A percentile compares a stretch with the other conserved stretches of the same genome.
phyloP scores from a whole-genome alignment of 2,113 vertebrate genomes.

The Seriola aureovittata region DNA sequence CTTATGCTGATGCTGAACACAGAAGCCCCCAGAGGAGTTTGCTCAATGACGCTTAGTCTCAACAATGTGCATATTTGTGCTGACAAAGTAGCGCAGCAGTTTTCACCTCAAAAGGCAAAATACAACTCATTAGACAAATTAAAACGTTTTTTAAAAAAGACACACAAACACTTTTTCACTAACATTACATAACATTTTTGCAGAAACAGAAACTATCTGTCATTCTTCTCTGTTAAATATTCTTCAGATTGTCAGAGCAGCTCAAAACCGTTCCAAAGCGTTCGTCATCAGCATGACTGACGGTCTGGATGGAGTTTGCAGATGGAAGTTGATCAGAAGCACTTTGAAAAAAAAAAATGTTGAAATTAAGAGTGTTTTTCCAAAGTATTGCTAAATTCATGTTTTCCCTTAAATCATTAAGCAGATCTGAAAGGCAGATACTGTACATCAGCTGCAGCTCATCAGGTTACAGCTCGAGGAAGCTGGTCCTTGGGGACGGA shows the following conservation, averaged over 20 bases:
- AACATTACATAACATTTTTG: background rate
- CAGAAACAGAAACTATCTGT: too few relatives aligned
- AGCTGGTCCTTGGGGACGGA: background rate
- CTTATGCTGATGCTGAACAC: constrained; percentile 52
- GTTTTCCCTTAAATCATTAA: background rate
- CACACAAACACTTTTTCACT: too few relatives aligned
- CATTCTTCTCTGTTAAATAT: background rate
- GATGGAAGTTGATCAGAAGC: background rate
- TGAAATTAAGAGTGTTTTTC: background rate
- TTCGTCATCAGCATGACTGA: background rate
- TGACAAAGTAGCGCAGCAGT: constrained; percentile 42
- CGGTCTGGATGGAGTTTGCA: background rate
- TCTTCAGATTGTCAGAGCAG: background rate
- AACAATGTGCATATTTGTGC: constrained; percentile 53
- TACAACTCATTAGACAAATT: constrained; percentile 4
- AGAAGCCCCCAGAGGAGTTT: constrained; percentile 43
- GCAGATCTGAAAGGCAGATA: background rate
- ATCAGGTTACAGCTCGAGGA: background rate
- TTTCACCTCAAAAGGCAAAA: constrained; percentile 37
- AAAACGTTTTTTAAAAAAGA: background rate
- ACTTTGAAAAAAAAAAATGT: background rate
- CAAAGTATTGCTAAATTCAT: background rate
- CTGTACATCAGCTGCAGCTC: constrained; percentile 10
- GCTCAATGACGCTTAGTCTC: constrained; percentile 56
- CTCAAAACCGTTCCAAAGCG: background rate